Conservation (phyloP, 2,888 invertebrate genomes). For the Pseudococcus jackbeardsleyi region DNA sequence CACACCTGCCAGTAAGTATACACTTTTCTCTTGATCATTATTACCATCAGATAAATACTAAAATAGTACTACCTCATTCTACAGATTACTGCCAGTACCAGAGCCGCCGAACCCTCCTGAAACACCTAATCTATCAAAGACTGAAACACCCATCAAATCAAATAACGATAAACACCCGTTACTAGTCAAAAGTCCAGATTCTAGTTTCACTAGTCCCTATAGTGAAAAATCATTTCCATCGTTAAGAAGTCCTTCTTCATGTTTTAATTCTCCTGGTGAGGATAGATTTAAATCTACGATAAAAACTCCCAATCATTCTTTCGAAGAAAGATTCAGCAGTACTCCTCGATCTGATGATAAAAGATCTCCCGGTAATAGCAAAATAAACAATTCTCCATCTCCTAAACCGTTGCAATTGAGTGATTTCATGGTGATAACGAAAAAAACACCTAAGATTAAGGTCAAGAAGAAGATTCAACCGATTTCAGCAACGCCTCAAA, state of each 20-base stretch:
- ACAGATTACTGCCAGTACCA: conserved; percentile 51
- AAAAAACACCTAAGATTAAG: conserved; percentile 41
- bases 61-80: background rate
- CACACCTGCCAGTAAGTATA: conserved; percentile 58
- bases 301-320: background rate
- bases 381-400: background rate
- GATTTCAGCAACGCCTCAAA: background rate
- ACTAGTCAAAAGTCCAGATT: conserved; percentile 29
- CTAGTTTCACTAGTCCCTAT: background rate
- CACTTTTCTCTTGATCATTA: background rate
- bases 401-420: conserved; percentile 14
- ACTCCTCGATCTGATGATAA: conserved; percentile 39
- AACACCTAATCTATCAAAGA: background rate
- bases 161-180: background rate
- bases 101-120: conserved; percentile 9
- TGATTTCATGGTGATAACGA: conserved; percentile 42
- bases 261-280: conserved; percentile 17
- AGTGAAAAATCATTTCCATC: conserved; percentile 44
- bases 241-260: conserved; percentile 5
- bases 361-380: conserved; percentile 26
- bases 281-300: conserved; percentile 1
- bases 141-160: background rate
- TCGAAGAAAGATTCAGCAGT: background rate
- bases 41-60: background rate
- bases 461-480: conserved; percentile 18